Evolutionary conservation across 2,888 invertebrate genomes (phyloP).

Genomic region (Lucinisca nassula): DNA sequence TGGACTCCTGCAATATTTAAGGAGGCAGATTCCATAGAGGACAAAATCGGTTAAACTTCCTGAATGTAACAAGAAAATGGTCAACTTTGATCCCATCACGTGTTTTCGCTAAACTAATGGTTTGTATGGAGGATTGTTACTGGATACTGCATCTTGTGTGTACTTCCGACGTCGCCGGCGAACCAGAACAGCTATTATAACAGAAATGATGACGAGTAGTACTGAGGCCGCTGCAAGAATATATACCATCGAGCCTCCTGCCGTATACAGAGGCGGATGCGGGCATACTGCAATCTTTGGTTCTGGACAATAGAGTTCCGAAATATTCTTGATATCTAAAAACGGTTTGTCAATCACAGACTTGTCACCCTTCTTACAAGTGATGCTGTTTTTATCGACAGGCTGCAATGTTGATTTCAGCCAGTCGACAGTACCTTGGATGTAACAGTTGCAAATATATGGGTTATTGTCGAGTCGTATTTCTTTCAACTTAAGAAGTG

Average conservation of each 20-base stretch:
- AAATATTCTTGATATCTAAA: background rate
- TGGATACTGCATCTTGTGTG: background rate
- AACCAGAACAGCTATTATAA: background rate
- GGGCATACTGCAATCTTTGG: background rate
- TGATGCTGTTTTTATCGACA: background rate
- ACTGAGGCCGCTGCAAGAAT: background rate
- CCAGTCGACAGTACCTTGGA: background rate
- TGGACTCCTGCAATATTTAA: no score
- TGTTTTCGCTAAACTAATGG: background rate
- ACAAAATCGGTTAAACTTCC: no score
- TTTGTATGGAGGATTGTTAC: background rate
- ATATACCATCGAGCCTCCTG: background rate
- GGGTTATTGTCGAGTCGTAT: background rate
- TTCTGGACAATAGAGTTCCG: background rate
- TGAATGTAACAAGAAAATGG: no score
- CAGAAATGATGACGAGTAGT: background rate
- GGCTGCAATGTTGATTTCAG: background rate
- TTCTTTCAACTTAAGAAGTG: background rate
- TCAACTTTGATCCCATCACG: no score
- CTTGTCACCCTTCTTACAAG: background rate
- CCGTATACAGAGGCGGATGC: background rate
- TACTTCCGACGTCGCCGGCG: background rate
- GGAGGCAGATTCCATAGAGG: no score
- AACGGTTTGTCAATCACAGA: background rate
- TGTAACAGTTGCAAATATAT: background rate